Evolutionary conservation across 1,140 invertebrate genomes (phyloP).

Genomic region (Phenacoccus solenopsis): DNA sequence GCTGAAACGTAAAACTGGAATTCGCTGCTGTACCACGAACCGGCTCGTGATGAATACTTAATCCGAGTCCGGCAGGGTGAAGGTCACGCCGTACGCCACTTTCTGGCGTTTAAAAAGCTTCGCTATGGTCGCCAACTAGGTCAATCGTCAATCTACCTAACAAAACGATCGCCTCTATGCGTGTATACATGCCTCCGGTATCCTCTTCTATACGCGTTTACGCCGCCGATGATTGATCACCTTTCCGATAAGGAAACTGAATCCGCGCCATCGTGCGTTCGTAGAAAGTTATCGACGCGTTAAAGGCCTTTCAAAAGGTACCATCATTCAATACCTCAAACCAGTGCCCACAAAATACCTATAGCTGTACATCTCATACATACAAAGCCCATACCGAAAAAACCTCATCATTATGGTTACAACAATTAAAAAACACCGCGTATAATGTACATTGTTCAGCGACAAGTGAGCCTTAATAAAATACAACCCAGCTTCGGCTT

Average conservation of each 20-base stretch:
- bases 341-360: too few relatives aligned
- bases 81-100: slow-evolving; percentile 13
- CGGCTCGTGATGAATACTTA: slow-evolving; percentile 17
- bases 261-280: too few relatives aligned
- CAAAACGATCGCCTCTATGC: too few relatives aligned
- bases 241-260: not conserved
- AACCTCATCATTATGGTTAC: too few relatives aligned
- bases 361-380: too few relatives aligned
- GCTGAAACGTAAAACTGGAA: slow-evolving; percentile 15
- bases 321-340: not conserved
- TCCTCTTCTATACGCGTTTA: too few relatives aligned
- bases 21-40: slow-evolving; percentile 9
- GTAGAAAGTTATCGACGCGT: not conserved
- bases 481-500: too few relatives aligned
- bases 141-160: slow-evolving; percentile 7
- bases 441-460: too few relatives aligned
- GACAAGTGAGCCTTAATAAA: not conserved
- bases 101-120: slow-evolving; percentile 6
- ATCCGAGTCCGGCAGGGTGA: slow-evolving; percentile 11
- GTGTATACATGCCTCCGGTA: too few relatives aligned
- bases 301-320: not conserved
- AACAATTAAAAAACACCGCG: too few relatives aligned
- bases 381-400: too few relatives aligned
- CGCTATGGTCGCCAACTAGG: not conserved
- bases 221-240: not conserved